Evolutionary conservation across 2,797 vertebrate genomes (phyloP).

Genomic region (Gymnodraco acuticeps): DNA sequence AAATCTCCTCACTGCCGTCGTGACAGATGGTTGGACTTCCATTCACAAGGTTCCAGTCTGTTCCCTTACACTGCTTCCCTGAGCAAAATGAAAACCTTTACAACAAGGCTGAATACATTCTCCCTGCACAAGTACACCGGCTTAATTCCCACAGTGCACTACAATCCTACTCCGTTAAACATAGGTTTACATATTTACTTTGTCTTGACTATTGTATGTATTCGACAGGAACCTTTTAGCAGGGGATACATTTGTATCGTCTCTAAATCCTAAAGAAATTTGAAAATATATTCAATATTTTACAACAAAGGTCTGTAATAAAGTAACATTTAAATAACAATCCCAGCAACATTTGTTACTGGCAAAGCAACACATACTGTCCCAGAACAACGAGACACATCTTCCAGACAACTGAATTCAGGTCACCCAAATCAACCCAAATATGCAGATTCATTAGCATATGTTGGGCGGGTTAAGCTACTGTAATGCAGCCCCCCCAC

Average conservation of each 20-base stretch:
- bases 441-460: slow-evolving; percentile 72
- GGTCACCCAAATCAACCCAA: slow-evolving; percentile 76
- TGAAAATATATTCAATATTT: not conserved
- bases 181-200: slow-evolving; percentile 45
- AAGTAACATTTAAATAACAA: not conserved
- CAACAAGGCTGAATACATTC: slow-evolving; percentile 66
- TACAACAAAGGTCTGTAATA: slow-evolving; percentile 5
- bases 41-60: slow-evolving; percentile 73
- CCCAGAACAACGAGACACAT: slow-evolving; percentile 52
- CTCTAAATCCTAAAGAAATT: not conserved
- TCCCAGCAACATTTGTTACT: not conserved
- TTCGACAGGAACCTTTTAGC: slow-evolving; percentile 6
- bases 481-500: slow-evolving; percentile 45
- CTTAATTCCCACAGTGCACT: slow-evolving; percentile 62
- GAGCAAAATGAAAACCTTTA: slow-evolving; percentile 76
- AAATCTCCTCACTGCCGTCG: slow-evolving; percentile 55
- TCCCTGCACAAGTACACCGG: slow-evolving; percentile 55
- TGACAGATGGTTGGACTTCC: slow-evolving; percentile 75
- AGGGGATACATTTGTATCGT: slow-evolving; percentile 7
- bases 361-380: slow-evolving; percentile 26
- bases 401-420: slow-evolving; percentile 69
- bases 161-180: slow-evolving; percentile 48
- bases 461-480: slow-evolving; percentile 52
- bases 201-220: slow-evolving; percentile 18
- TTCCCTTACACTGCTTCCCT: slow-evolving; percentile 74